These are phyloP conservation scores for Galagoides demidoff DNA, from an alignment of 2,797 vertebrate species.

Conservation along the genomic window DNA sequence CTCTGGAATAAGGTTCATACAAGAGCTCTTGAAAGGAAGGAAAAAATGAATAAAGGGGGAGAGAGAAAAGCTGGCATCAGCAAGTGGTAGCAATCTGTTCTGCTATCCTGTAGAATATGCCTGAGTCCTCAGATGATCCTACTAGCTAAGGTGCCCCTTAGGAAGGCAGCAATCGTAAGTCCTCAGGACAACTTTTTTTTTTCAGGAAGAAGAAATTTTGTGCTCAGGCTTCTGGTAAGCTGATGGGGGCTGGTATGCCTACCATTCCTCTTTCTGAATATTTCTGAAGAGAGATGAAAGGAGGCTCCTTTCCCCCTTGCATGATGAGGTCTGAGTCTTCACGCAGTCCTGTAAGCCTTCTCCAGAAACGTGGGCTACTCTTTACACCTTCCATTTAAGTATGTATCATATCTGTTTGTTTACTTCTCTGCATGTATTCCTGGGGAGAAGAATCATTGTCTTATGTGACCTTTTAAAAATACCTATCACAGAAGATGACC, in stretches of 20 bases:
- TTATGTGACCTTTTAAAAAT: neutral
- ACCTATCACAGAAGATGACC: neutral
- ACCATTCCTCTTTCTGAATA: neutral
- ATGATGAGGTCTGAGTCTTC: neutral
- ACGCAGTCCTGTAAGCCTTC: neutral
- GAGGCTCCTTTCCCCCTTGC: neutral
- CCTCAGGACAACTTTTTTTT: neutral
- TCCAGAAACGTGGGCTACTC: accelerated
- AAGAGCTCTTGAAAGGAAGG: neutral
- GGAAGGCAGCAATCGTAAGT: neutral
- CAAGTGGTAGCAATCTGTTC: neutral
- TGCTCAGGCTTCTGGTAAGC: neutral
- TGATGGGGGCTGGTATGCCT: neutral
- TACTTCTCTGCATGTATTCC: neutral
- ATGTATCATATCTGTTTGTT: neutral
- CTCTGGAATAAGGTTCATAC: neutral
- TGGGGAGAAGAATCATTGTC: neutral
- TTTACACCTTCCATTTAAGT: too few relatives aligned
- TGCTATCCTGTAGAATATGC: neutral
- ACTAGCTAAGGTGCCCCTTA: accelerated
- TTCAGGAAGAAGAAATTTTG: neutral
- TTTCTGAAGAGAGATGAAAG: neutral
- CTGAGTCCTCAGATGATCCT: neutral
- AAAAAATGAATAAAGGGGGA: neutral
- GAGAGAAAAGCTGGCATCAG: neutral